Conservation (phyloP, 2,888 invertebrate genomes). For the Pyralis farinalis region DNA sequence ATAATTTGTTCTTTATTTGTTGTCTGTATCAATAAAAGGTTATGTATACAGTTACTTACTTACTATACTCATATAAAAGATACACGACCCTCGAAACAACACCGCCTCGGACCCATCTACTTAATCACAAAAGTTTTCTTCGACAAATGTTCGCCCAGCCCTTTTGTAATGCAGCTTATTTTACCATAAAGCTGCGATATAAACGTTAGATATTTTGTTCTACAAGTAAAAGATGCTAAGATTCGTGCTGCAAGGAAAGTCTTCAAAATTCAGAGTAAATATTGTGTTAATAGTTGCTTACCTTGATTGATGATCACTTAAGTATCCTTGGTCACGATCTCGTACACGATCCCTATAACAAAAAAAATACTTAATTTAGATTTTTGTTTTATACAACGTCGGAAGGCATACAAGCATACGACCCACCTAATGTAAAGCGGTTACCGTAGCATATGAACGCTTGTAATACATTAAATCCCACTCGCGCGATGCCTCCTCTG, state of each 20-base stretch:
- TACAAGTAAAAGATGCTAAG: too few species aligned
- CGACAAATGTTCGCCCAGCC: neutral
- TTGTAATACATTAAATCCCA: too few species aligned
- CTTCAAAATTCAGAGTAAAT: too few species aligned
- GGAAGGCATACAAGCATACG: too few species aligned
- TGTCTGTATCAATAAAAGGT: too few species aligned
- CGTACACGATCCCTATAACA: slow-evolving; percentile 58
- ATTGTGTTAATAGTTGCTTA: slow-evolving; percentile 41
- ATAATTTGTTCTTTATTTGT: too few species aligned
- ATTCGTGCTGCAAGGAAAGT: too few species aligned
- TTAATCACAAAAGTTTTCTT: neutral
- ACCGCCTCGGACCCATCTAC: neutral
- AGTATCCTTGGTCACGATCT: slow-evolving; percentile 83
- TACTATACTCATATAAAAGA: neutral
- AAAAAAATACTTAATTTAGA: slow-evolving; percentile 14
- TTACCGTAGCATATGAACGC: too few species aligned
- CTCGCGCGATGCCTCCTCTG: too few species aligned
- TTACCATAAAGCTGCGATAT: neutral
- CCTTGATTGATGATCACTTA: slow-evolving; percentile 91
- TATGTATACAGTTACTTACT: too few species aligned
- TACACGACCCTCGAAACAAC: neutral
- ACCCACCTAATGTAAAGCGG: too few species aligned
- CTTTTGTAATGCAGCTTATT: neutral
- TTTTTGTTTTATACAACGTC: too few species aligned
- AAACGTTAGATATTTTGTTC: neutral